A percentile compares a stretch with the other conserved stretches of the same genome.
Evolutionary conservation across 2,888 invertebrate species (phyloP).

Genomic region (Cotesia congregata): DNA sequence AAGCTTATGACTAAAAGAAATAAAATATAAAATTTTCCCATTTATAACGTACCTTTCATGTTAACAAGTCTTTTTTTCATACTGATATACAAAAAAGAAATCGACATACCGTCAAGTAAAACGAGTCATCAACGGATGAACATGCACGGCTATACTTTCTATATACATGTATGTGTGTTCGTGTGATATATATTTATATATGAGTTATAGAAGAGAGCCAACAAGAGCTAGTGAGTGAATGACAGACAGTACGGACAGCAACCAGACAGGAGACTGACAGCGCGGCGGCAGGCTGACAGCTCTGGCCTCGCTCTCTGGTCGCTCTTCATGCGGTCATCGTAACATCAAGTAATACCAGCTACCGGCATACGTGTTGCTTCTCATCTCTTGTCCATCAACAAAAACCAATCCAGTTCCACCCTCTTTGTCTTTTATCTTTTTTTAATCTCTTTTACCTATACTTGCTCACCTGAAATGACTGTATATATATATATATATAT

Average conservation of each 20-base stretch:
- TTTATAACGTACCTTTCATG: not conserved
- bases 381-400: conserved; percentile 63
- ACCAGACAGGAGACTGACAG: conserved; percentile 74
- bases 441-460: conserved; percentile 33
- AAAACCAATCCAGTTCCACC: conserved; percentile 53
- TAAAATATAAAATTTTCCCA: not conserved
- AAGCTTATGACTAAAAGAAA: not conserved
- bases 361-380: conserved; percentile 64
- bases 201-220: not conserved
- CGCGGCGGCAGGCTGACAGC: conserved; percentile 72
- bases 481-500: conserved; percentile 11
- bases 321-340: conserved; percentile 61
- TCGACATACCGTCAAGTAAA: not conserved
- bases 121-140: not conserved
- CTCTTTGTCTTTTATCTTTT: conserved; percentile 36
- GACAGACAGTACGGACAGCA: conserved; percentile 64
- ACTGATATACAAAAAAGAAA: not conserved
- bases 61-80: not conserved
- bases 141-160: not conserved
- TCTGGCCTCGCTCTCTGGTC: conserved; percentile 62
- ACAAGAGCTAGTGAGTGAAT: conserved; percentile 54
- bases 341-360: conserved; percentile 71
- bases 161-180: not conserved
- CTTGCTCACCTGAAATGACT: conserved; percentile 14
- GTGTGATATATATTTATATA: not conserved